phyloP scores from a whole-genome alignment of 2,797 vertebrate species.

The Carcharodon carcharias region DNA sequence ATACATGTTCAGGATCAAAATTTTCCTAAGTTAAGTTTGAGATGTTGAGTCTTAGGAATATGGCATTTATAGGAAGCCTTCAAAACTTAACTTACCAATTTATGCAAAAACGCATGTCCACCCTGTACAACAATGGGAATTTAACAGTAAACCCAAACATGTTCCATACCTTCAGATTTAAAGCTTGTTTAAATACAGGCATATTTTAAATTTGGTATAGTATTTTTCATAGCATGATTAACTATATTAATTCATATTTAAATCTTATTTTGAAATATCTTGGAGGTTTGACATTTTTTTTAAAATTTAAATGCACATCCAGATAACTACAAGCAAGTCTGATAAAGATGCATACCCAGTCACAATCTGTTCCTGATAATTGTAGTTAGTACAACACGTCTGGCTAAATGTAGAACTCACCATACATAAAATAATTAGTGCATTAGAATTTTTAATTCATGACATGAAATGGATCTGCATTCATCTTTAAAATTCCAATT shows the following conservation, averaged over 20 bases:
- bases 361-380: too few species aligned
- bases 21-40: not conserved
- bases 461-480: not conserved
- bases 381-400: too few species aligned
- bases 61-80: not conserved
- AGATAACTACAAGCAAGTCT: too few species aligned
- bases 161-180: not conserved
- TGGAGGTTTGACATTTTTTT: not conserved
- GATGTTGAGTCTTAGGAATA: not conserved
- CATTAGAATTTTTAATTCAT: not conserved
- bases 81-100: not conserved
- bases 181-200: not conserved
- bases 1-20: not conserved
- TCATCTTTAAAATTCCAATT: too few species aligned
- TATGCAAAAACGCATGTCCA: not conserved
- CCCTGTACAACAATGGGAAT: not conserved
- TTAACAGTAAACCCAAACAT: not conserved
- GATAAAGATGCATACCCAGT: too few species aligned
- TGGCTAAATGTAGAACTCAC: too few species aligned
- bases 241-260: not conserved
- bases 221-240: not conserved
- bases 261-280: not conserved
- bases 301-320: too few species aligned
- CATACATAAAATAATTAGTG: too few species aligned
- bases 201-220: not conserved